Conservation (phyloP, 2,888 invertebrate species). For the Apamea monoglypha region DNA sequence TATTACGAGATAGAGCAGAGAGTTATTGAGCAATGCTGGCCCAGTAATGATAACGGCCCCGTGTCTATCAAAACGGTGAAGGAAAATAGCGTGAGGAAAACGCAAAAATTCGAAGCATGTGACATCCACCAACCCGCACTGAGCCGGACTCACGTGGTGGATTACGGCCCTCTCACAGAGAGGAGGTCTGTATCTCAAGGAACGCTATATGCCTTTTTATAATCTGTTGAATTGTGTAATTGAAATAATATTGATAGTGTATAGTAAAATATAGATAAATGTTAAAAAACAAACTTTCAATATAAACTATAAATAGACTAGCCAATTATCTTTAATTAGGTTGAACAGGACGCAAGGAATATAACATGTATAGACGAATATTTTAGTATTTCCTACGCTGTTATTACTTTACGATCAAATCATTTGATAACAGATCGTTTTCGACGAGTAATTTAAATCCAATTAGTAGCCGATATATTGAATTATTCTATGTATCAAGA, state of each 20-base stretch:
- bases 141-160: neutral
- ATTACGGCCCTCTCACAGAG: neutral
- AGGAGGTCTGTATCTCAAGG: too few species aligned
- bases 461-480: conserved; percentile 48
- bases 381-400: conserved; percentile 6
- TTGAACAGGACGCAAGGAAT: neutral
- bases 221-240: neutral
- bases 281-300: neutral
- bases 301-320: neutral
- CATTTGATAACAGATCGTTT: conserved; percentile 42
- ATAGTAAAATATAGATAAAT: neutral
- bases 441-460: conserved; percentile 53
- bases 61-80: neutral
- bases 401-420: conserved; percentile 44
- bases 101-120: neutral
- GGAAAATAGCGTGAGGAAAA: neutral
- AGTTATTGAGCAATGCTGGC: neutral
- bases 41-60: neutral
- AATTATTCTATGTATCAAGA: conserved; percentile 40
- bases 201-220: neutral
- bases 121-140: neutral
- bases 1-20: neutral
- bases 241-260: neutral
- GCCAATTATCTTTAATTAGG: conserved; percentile 8
- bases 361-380: conserved; percentile 30